phyloP scores from a whole-genome alignment of 2,888 invertebrate species.

The Sminthurinus aureus region DNA sequence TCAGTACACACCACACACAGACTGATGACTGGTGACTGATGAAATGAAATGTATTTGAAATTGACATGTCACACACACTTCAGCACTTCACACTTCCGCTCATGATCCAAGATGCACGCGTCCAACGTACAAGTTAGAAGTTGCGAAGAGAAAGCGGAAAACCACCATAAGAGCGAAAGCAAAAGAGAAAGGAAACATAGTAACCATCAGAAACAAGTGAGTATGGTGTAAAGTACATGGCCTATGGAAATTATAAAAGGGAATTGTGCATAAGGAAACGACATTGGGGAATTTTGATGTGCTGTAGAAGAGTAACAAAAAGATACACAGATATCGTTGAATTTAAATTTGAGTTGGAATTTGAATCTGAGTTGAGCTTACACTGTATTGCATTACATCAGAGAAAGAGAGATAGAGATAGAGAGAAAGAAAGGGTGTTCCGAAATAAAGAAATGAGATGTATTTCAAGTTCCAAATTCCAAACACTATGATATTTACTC shows the following conservation, averaged over 20 bases:
- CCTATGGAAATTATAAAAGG: background rate
- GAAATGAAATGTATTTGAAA: too few species aligned
- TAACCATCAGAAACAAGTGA: background rate
- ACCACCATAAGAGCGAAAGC: too few species aligned
- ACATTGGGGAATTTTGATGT: background rate
- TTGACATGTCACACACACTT: too few species aligned
- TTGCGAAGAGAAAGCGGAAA: background rate
- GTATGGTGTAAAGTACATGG: background rate
- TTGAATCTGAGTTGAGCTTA: too few species aligned
- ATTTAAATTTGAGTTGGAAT: too few species aligned
- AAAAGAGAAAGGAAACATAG: background rate
- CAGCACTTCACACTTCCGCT: too few species aligned
- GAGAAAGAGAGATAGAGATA: background rate
- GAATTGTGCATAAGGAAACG: background rate
- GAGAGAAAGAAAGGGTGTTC: background rate
- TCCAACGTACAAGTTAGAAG: background rate
- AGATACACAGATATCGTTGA: too few species aligned
- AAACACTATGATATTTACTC: too few species aligned
- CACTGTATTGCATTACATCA: background rate
- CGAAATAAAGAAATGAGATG: background rate
- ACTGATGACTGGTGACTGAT: too few species aligned
- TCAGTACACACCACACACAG: too few species aligned
- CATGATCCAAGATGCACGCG: too few species aligned
- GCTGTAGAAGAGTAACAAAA: background rate
- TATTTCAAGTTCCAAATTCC: too few species aligned